Evolutionary conservation across 1,140 invertebrate species (phyloP), one percentile per base, ranked within the genome.

Genomic region (Notospermus geniculatus): DNA sequence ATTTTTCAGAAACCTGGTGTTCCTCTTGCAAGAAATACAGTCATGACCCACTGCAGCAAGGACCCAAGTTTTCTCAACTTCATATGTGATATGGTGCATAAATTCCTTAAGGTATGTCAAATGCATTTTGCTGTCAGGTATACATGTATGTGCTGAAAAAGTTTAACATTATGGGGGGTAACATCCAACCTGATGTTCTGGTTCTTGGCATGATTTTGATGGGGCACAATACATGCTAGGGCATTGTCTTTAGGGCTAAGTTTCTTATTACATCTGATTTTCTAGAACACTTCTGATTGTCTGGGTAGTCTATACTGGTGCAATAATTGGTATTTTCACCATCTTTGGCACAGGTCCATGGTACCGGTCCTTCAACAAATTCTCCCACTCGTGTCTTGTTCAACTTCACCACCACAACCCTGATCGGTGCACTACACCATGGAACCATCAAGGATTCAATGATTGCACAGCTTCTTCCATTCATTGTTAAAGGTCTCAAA

Each of bases 381-480:
- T 76, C 83, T 32, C 81, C 84, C 19, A 76, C 92, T 13, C 87
- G 86, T 54, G 87, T 88, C 1, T 80, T 90, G 9, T 88, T 91
- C 70, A 87, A 88, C 2, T 93, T 93, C 78, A 92, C 89, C 72
- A 87, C 88, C 58, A 87, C 87, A 1, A 86, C 87, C 1, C 76
- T 90, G 2, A 83, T 90, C 55, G 90, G 90, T 2, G 84, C 86
- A 22, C 78, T 92, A 30, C 84, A 89, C 64, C 74, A 80, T 50
- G 71, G 81, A 23, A 68, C 72, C 19, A 75, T 91, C 1, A 85
- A 82, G 0, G 91, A 95, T 70, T 73, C 84, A 50, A 85, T 91
- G 57, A 76, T 94, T 1, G 84, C 85, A 59, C 83, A 86, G 22
- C 80, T 95, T 2, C 71, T 93, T 19, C 87, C 90, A 28, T 83